Evolutionary conservation across 2,113 vertebrate genomes (phyloP).

Genomic region (Cisticola juncidis): DNA sequence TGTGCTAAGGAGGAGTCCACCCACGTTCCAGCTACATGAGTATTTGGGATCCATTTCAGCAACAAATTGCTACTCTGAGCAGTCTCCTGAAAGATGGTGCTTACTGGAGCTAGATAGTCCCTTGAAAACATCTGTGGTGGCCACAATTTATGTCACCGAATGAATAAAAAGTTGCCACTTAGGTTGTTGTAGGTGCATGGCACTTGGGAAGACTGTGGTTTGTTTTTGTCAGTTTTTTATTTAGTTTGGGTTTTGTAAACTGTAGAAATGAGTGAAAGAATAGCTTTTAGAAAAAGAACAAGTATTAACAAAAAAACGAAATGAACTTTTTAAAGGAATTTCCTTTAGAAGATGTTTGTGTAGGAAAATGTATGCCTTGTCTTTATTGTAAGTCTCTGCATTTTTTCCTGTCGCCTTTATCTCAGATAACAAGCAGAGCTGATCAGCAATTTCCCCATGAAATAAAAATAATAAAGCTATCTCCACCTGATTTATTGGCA

Average conservation of each 20-base stretch:
- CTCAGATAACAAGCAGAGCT: neutral
- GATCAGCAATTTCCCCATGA: conserved; percentile 11
- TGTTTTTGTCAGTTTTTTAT: neutral
- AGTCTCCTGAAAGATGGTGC: neutral
- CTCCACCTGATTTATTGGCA: neutral
- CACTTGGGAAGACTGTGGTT: neutral
- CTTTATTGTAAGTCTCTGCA: neutral
- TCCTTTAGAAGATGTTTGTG: neutral
- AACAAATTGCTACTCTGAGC: neutral
- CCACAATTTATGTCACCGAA: neutral
- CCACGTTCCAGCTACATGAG: rapidly evolving
- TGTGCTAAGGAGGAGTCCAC: neutral
- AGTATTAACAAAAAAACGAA: neutral
- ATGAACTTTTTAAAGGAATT: neutral
- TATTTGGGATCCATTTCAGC: neutral
- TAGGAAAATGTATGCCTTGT: neutral
- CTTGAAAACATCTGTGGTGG: neutral
- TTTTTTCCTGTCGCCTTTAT: neutral
- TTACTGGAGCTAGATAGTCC: neutral
- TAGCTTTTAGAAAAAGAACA: neutral
- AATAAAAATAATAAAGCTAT: conserved; percentile 31
- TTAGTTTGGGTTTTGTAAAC: neutral
- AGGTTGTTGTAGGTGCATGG: neutral
- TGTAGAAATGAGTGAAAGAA: neutral
- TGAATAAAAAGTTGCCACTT: neutral